These are phyloP conservation scores for Mus spretus DNA, from an alignment of 2,797 vertebrate species.

Conservation along the genomic window DNA sequence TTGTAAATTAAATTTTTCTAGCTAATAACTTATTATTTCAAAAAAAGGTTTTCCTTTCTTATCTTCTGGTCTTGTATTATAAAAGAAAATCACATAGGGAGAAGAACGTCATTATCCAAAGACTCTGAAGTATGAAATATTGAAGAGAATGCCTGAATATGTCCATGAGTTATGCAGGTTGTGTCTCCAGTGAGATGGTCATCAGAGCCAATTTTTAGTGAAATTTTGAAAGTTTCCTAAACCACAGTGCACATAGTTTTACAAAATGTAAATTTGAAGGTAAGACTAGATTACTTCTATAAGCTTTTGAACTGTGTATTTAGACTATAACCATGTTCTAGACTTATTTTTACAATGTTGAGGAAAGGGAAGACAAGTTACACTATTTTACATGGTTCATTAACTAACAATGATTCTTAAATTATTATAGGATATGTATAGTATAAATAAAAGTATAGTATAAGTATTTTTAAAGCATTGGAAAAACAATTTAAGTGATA, in stretches of 20 bases:
- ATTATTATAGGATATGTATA: not conserved
- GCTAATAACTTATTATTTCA: not conserved
- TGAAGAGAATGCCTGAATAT: not conserved
- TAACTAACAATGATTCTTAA: not conserved
- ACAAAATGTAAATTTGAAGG: not conserved
- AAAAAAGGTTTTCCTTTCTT: not conserved
- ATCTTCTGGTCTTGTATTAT: not conserved
- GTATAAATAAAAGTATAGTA: not conserved
- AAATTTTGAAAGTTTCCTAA: not conserved
- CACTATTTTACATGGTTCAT: not conserved
- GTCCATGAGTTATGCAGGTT: not conserved
- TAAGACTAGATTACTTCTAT: not conserved
- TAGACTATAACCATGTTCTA: not conserved
- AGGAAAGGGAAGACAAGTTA: not conserved
- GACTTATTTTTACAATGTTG: not conserved
- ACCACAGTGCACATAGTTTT: not conserved
- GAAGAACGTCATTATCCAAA: not conserved
- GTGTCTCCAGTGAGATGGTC: not conserved
- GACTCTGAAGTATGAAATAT: not conserved
- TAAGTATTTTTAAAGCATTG: not conserved
- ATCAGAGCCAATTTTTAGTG: not conserved
- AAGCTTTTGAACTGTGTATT: not conserved
- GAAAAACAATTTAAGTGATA: not conserved
- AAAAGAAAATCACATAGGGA: not conserved
- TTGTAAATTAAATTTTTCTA: not conserved